Base-by-base conservation (phyloP, 2,113 vertebrate species). In the Nesoenas mayeri region DNA sequence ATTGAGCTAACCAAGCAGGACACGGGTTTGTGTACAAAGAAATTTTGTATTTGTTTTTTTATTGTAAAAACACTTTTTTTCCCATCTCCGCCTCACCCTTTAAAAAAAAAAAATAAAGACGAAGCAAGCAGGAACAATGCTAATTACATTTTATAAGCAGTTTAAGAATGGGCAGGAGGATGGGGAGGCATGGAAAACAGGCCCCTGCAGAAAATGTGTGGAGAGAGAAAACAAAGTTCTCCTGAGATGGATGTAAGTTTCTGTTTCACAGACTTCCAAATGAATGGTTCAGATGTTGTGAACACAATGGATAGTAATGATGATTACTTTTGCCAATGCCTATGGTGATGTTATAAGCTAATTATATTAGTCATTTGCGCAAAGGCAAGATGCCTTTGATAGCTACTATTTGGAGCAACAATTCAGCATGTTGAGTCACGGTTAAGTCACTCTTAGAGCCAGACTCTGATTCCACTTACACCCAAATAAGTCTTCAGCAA, bases 231-330 rank as follows among this genome's bases (percentile, higher is more conserved):
- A 95, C 80, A 96, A 96, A 97, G 96, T 97, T 97, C 83, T 96
- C 92, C 95, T 97, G 95, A 95, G 96, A 91, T 93, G 88, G 94
- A 91, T 53, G 93, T 91, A 96, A 96, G 89, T 96, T 96, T 96
- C 93, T 90, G 85, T 97, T 96, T 90, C 91, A 91, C 79, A 95
- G 69, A 64, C 95, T 95, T 93, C 26, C 38, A 96, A 94, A 97
- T 96, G 96, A 97, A 97, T 96, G 96, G 95, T 97, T 97, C 96
- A 96, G 96, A 97, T 97, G 96, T 94, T 97, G 94, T 91, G 96
- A 95, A 95, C 93, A 97, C 96, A 97, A 97, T 97, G 96, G 96
- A 94, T 95, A 94, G 96, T 97, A 96, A 97, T 97, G 96, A 97
- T 97, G 96, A 97, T 96, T 97, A 95, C 96, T 96, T 97, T 97